These are phyloP conservation scores for Vulpes ferrilata DNA, from an alignment of 2,113 vertebrate species.

Conservation along the genomic window DNA sequence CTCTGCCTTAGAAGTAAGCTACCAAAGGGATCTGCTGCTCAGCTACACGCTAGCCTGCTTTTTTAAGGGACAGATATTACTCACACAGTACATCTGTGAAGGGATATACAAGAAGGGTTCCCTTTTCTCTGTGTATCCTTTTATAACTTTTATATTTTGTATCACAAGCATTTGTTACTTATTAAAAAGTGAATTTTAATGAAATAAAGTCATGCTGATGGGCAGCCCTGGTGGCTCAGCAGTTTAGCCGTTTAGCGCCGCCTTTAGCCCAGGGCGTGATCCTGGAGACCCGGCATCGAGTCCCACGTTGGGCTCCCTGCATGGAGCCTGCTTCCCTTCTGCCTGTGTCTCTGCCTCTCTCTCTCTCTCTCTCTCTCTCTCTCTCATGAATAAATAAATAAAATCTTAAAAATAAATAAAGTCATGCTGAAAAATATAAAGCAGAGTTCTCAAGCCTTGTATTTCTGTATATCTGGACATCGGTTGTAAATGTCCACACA, in stretches of 20 bases:
- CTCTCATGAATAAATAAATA: too few species aligned
- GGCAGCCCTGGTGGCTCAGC: too few species aligned
- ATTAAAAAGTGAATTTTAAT: slow-evolving; percentile 6
- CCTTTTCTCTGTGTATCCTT: not conserved
- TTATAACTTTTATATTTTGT: not conserved
- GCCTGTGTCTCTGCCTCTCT: too few species aligned
- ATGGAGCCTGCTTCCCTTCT: too few species aligned
- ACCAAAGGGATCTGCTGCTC: not conserved
- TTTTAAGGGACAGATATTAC: not conserved
- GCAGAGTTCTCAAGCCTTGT: not conserved
- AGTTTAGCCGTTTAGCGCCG: too few species aligned
- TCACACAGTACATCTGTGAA: not conserved
- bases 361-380: too few species aligned
- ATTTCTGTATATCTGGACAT: too few species aligned
- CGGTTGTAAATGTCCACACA: not conserved
- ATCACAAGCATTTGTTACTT: not conserved
- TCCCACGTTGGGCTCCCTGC: too few species aligned
- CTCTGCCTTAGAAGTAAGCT: not conserved
- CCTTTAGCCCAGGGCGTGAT: too few species aligned
- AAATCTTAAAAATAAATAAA: not conserved
- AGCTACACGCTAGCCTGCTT: not conserved
- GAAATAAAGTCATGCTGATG: not conserved
- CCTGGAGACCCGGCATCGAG: too few species aligned
- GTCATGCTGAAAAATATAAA: slow-evolving; percentile 6
- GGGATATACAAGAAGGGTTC: not conserved